Base-by-base conservation (phyloP, 2,888 invertebrate species). In the Lottia scabra region DNA sequence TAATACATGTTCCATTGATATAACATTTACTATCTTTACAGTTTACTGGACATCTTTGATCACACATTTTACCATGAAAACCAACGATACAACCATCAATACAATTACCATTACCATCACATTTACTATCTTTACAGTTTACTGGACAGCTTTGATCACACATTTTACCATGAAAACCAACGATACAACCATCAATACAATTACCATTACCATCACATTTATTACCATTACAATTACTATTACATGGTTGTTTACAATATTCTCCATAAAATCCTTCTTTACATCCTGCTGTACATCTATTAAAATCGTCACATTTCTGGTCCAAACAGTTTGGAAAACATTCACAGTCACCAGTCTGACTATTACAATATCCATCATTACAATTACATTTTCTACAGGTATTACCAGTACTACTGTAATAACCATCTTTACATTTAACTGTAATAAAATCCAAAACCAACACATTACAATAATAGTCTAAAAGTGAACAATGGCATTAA, bases 261-360 rank as follows among this genome's bases (percentile, higher is more conserved):
- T 45, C 43, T 12, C 82, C 82, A 72, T 76, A 80, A 64, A 66
- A 75, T 6, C 75, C 75, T 19, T 77, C 67, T 56, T 75, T 70
- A 71, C 80, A 80, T 10, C 38, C 38, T 10, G 1, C 8, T 5
- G 38, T 38, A 38, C 38, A 38, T 38, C 38, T 4, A 38, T 38
- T 10, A 8, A 38, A 38, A 5, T 38, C 10, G 38, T 38, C 38
- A 6, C 38, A 38, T 38, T 38, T 38, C 38, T 38, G 38, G 10
- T 38, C 10, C 1, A 38, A 8, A 10, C 38, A 38, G 10, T 38
- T 38, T 38, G 5, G 8, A 38, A 6, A 8, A 38, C 38, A 38
- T 6, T 10, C 38, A 38, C 38, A 38, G 1, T 38, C 8, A 5
- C 38, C 38, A 38, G 38, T 38, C 10, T 38, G 38, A 38, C 38